Evolutionary conservation across 2,113 vertebrate species (phyloP).

Genomic region (Lagenorhynchus albirostris): DNA sequence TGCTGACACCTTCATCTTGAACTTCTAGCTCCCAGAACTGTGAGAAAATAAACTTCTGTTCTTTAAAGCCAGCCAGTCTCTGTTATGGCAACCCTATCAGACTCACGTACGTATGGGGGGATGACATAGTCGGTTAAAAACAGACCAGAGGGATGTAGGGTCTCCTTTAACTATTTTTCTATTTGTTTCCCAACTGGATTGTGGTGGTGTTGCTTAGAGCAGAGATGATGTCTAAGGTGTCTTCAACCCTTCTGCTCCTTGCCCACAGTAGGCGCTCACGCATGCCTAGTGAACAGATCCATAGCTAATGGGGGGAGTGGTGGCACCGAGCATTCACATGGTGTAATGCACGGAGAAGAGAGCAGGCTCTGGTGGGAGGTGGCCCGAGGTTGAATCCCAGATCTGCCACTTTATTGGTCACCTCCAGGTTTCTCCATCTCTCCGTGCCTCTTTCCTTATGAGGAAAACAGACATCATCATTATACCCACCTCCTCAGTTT

Average conservation of each 20-base stretch:
- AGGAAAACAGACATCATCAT: background rate
- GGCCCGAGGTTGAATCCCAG: background rate
- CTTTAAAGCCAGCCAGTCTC: background rate
- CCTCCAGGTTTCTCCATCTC: background rate
- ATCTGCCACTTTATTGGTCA: background rate
- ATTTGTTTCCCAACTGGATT: background rate
- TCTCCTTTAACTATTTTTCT: background rate
- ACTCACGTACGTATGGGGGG: background rate
- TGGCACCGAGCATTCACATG: fast-evolving
- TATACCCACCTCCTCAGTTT: background rate
- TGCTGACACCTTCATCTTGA: background rate
- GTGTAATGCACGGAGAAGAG: fast-evolving
- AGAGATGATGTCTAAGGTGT: background rate
- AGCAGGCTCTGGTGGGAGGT: background rate
- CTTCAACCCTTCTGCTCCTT: background rate
- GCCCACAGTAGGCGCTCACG: background rate
- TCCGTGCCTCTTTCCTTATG: background rate
- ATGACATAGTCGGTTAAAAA: background rate
- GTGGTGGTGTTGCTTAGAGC: background rate
- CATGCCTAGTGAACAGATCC: background rate
- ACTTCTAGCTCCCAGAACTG: background rate
- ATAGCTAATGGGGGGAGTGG: no score
- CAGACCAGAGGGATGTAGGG: no score
- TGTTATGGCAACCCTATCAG: background rate
- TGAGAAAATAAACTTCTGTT: background rate